phyloP scores from a whole-genome alignment of 2,888 invertebrate genomes.

The Argyra leucocephala region DNA sequence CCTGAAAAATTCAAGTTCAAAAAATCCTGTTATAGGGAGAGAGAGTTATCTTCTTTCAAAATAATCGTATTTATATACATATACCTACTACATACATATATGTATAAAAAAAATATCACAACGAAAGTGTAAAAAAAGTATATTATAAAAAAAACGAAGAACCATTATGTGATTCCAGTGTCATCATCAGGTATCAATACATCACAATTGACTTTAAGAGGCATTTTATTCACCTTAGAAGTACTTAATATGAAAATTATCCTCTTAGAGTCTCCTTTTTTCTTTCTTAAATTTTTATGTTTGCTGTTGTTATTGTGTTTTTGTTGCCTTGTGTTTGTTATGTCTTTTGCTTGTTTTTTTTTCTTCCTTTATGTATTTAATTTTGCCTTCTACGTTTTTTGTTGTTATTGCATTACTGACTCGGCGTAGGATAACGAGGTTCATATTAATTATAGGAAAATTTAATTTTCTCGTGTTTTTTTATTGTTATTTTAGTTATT shows the following conservation, averaged over 20 bases:
- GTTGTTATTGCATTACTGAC: too few relatives aligned
- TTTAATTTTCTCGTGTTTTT: too few relatives aligned
- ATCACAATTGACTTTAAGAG: constrained; percentile 6
- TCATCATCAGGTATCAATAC: constrained; percentile 6
- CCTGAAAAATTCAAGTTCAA: too few relatives aligned
- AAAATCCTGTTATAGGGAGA: too few relatives aligned
- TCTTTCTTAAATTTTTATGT: background rate
- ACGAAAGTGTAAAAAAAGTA: background rate
- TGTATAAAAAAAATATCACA: background rate
- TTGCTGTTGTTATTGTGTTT: background rate
- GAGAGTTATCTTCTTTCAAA: too few relatives aligned
- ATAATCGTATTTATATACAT: too few relatives aligned
- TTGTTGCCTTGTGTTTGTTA: background rate
- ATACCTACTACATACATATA: too few relatives aligned
- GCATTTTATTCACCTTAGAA: constrained; percentile 6
- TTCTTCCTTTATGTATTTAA: too few relatives aligned
- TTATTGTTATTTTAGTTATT: too few relatives aligned
- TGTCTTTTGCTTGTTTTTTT: background rate
- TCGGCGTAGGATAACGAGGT: too few relatives aligned
- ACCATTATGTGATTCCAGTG: constrained; percentile 1
- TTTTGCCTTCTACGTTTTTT: too few relatives aligned
- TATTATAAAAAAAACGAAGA: background rate
- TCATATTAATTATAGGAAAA: too few relatives aligned
- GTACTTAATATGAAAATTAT: constrained; percentile 6
- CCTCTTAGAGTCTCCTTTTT: background rate